Conservation (phyloP, 2,797 vertebrate species). For the Podarcis lilfordi region DNA sequence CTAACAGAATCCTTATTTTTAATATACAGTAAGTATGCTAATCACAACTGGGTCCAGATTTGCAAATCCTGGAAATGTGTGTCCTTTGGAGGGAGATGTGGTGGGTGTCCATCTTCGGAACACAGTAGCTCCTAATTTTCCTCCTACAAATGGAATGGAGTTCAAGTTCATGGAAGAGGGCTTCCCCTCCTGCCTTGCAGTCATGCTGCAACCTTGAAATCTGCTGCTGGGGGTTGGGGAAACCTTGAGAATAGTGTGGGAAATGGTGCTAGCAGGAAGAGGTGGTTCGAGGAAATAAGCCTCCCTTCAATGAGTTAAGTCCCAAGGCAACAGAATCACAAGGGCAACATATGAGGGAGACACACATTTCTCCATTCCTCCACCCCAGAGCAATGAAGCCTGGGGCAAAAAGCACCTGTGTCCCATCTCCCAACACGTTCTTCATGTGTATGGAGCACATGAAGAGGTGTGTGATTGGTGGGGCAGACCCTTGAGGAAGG, state of each 20-base stretch:
- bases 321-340: neutral
- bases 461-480: neutral
- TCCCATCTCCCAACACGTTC: neutral
- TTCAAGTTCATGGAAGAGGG: neutral
- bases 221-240: too few species aligned
- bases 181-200: too few species aligned
- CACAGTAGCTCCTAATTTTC: neutral
- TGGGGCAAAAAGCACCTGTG: neutral
- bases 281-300: neutral
- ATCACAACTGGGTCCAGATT: too few species aligned
- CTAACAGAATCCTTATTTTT: neutral
- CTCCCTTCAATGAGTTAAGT: neutral
- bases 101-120: neutral
- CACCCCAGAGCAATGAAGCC: neutral
- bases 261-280: too few species aligned
- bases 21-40: neutral
- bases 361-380: neutral
- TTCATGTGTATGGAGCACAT: neutral
- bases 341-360: too few species aligned
- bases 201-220: neutral
- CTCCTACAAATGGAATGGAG: neutral
- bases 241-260: neutral
- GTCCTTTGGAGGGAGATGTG: neutral
- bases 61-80: neutral
- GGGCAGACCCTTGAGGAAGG: neutral